Conservation (phyloP, 2,888 invertebrate genomes). For the Shargacucullia verbasci region DNA sequence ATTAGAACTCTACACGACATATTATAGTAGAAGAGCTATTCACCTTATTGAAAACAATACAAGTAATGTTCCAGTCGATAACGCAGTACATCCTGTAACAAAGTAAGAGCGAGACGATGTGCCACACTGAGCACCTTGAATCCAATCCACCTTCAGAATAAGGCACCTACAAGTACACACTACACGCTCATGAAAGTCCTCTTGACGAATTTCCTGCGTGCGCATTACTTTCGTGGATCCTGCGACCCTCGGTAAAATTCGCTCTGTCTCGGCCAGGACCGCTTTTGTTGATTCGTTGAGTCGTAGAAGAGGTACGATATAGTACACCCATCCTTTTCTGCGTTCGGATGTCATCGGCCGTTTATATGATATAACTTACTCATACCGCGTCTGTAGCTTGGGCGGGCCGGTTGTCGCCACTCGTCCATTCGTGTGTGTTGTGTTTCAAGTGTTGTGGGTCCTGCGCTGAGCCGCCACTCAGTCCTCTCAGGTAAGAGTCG, state of each 20-base stretch:
- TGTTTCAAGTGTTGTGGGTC: conserved; percentile 80
- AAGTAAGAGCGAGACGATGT: conserved; percentile 32
- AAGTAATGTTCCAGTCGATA: conserved; percentile 36
- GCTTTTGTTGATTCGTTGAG: conserved; percentile 56
- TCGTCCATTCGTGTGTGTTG: conserved; percentile 84
- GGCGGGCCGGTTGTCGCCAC: conserved; percentile 82
- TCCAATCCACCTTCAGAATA: conserved; percentile 31
- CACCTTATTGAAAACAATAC: conserved; percentile 5
- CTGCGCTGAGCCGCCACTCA: conserved; percentile 71
- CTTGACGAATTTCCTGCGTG: conserved; percentile 74
- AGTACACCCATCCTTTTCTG: conserved; percentile 62
- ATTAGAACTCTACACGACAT: not conserved
- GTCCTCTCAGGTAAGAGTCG: conserved; percentile 75
- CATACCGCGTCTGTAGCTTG: conserved; percentile 81
- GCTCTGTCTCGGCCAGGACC: conserved; percentile 63
- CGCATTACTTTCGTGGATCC: conserved; percentile 74
- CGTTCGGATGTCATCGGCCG: conserved; percentile 82
- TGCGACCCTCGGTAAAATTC: conserved; percentile 66
- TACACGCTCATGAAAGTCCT: conserved; percentile 15
- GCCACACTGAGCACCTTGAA: conserved; percentile 33
- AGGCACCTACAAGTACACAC: conserved; percentile 39
- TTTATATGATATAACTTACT: conserved; percentile 73
- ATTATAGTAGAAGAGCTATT: not conserved
- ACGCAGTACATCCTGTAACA: conserved; percentile 15
- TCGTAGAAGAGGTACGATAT: conserved; percentile 59